These are phyloP conservation scores for Plectropomus leopardus DNA, from an alignment of 2,113 vertebrate genomes.

Conservation along the genomic window DNA sequence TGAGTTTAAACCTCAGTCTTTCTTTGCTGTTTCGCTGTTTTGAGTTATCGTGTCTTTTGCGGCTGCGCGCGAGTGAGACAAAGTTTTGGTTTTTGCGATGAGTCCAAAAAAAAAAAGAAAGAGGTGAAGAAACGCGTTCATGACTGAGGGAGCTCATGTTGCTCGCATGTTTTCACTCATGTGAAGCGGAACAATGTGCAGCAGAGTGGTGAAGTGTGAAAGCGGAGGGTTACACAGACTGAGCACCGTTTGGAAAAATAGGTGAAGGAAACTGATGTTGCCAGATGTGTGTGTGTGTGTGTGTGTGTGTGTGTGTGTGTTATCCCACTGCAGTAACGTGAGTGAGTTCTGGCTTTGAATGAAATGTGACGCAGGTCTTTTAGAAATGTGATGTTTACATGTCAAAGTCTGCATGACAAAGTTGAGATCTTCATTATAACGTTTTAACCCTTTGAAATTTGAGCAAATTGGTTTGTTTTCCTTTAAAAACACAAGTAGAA, in stretches of 20 bases:
- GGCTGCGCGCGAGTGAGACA: conserved; percentile 35
- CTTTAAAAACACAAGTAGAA: too few relatives aligned
- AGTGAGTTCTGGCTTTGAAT: conserved; percentile 49
- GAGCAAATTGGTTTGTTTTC: too few relatives aligned
- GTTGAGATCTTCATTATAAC: not conserved
- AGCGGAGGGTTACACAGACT: not conserved
- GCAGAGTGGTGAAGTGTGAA: conserved; percentile 14
- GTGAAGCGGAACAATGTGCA: conserved; percentile 33
- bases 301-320: conserved; percentile 13
- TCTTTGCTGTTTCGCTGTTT: not conserved
- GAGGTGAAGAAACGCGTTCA: conserved; percentile 50
- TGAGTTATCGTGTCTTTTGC: conserved; percentile 3
- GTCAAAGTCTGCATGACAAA: conserved; percentile 1
- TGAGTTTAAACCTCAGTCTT: conserved; percentile 33
- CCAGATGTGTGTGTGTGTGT: conserved; percentile 72
- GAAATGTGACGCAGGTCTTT: conserved; percentile 46
- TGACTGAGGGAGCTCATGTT: conserved; percentile 58
- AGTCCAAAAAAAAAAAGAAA: not conserved
- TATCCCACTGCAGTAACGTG: conserved; percentile 12
- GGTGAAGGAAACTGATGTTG: conserved; percentile 70
- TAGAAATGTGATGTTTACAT: conserved; percentile 6
- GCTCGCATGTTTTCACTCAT: conserved; percentile 59
- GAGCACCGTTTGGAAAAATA: conserved; percentile 4
- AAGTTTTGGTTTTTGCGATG: conserved; percentile 35
- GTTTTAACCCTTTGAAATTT: too few relatives aligned